Evolutionary conservation across 2,888 invertebrate genomes (phyloP).

Genomic region (Andrena praecox): DNA sequence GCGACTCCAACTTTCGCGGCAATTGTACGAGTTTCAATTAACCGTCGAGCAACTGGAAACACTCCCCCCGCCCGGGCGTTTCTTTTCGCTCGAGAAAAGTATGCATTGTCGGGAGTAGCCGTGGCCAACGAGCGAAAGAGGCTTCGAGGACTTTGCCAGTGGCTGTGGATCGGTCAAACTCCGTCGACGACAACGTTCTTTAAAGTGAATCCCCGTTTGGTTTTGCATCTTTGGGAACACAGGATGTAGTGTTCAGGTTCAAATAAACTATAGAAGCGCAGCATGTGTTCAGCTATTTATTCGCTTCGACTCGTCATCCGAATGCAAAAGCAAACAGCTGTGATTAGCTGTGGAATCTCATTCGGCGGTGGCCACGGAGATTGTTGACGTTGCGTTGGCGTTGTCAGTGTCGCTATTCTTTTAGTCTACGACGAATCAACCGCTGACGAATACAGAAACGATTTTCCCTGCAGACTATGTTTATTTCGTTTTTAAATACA

Average conservation of each 20-base stretch:
- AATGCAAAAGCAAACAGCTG: no score
- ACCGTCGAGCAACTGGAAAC: neutral
- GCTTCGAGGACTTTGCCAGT: neutral
- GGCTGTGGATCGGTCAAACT: neutral
- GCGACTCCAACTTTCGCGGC: conserved; percentile 9
- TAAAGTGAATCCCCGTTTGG: neutral
- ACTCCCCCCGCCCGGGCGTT: neutral
- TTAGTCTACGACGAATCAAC: no score
- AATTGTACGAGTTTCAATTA: conserved; percentile 39
- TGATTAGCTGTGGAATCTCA: no score
- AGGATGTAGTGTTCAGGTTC: neutral
- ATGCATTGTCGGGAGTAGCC: neutral
- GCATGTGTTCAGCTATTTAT: neutral
- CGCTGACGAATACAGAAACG: no score
- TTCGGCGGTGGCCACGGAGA: no score
- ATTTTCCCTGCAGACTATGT: no score
- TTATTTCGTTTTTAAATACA: no score
- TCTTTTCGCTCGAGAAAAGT: neutral
- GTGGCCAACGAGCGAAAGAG: neutral
- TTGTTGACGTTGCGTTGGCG: no score
- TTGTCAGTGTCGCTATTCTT: no score
- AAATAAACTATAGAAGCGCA: neutral
- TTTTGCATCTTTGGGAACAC: conserved; percentile 9
- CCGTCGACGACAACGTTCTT: neutral
- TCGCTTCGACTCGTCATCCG: neutral